These are phyloP conservation scores for Rhopilema esculentum DNA, from an alignment of 30 jellyfish, hydroid and myxozoan species.

Conservation along the genomic window DNA sequence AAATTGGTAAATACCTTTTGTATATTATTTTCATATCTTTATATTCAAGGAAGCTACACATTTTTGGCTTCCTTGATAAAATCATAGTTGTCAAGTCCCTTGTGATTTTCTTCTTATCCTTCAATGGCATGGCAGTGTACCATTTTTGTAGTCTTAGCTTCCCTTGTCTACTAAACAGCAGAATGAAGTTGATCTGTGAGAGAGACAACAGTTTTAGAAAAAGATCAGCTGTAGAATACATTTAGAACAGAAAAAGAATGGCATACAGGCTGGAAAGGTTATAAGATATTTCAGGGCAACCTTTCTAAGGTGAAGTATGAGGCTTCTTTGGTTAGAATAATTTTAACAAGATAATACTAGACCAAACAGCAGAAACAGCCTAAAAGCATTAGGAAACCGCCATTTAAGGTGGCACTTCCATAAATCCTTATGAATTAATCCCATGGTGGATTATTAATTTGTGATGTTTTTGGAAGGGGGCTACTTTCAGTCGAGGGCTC, in stretches of 20 bases:
- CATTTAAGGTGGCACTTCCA: too few relatives aligned
- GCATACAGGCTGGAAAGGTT: not conserved
- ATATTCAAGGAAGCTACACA: conserved; percentile 97
- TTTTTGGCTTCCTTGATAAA: conserved; percentile 89
- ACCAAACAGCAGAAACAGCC: too few relatives aligned
- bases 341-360: too few relatives aligned
- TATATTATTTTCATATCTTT: conserved; percentile 85
- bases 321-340: too few relatives aligned
- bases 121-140: conserved; percentile 85
- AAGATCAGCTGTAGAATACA: not conserved
- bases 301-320: too few relatives aligned
- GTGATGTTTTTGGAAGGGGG: too few relatives aligned
- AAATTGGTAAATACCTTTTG: conserved; percentile 87
- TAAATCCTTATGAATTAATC: too few relatives aligned
- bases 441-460: too few relatives aligned
- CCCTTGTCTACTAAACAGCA: conserved; percentile 96
- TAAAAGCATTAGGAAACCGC: too few relatives aligned
- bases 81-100: conserved; percentile 87
- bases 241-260: not conserved
- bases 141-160: conserved; percentile 91
- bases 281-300: too few relatives aligned
- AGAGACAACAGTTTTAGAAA: not conserved
- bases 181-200: conserved; percentile 78
- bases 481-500: too few relatives aligned
- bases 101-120: conserved; percentile 91